These are phyloP conservation scores for Perizoma affinitatum DNA, from an alignment of 2,888 invertebrate genomes.

Conservation along the genomic window DNA sequence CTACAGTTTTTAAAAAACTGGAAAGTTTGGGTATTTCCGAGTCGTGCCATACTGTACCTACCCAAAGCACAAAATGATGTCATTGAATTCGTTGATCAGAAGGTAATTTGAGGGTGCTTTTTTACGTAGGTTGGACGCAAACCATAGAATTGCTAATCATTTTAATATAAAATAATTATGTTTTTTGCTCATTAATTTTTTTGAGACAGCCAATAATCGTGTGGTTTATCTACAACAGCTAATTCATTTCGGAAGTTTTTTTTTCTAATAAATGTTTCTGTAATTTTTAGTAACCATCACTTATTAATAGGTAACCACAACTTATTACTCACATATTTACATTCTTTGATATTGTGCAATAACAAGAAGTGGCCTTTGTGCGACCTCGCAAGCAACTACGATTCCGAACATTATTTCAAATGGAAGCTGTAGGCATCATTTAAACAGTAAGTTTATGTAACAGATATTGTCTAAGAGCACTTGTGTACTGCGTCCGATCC, in stretches of 20 bases:
- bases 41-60: constrained; percentile 1
- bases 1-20: too few relatives aligned
- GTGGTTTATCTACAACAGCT: too few relatives aligned
- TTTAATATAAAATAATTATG: background rate
- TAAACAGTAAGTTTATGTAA: constrained; percentile 27
- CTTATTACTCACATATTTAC: constrained; percentile 15
- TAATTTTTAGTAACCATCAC: constrained; percentile 5
- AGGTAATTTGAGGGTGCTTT: constrained; percentile 15
- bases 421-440: constrained; percentile 22
- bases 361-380: constrained; percentile 27
- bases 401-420: constrained; percentile 21
- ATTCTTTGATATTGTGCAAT: constrained; percentile 24
- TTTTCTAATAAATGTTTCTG: too few relatives aligned
- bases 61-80: constrained; percentile 21
- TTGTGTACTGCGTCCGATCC: constrained; percentile 22
- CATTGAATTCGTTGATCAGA: constrained; percentile 22
- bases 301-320: constrained; percentile 15
- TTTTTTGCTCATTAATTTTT: background rate
- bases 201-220: background rate
- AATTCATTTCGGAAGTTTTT: too few relatives aligned
- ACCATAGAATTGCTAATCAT: constrained; percentile 1
- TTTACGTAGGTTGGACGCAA: constrained; percentile 12
- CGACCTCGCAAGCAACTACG: constrained; percentile 24
- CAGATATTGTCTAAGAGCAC: constrained; percentile 18
- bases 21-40: constrained; percentile 12